Base-by-base conservation (phyloP, 1,140 invertebrate genomes). In the Dinoponera quadriceps region DNA sequence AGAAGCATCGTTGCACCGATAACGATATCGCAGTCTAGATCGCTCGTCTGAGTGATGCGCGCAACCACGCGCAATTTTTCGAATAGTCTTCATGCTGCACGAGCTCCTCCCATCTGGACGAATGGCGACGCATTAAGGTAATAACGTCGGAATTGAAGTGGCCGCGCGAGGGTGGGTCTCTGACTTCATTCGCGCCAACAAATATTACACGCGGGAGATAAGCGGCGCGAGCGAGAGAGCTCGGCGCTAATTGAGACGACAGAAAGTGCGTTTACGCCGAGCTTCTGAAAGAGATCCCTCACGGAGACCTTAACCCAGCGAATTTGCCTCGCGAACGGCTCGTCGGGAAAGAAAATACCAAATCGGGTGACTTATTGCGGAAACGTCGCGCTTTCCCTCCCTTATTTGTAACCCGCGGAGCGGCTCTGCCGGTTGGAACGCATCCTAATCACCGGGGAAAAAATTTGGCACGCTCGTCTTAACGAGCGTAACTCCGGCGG, bases 121-220 rank as follows among this genome's bases (percentile, higher is more conserved):
- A 68, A 66, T 2, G 3, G 49, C 29, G 22, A 20, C 25, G 49
- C 85, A 88, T 87, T 87, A 87, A 55, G n/a, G 57, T 87, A 88
- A 88, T 88, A 85, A 80, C 83, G 49, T 13, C 1, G 44, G 38
- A 88, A 88, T 88, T 88, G 69, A 85, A 88, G 83, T 83, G 83
- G 77, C 49, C 38, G 44, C 44, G 25, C 66, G 59, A 87, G 75
- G 75, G 85, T 78, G 86, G 22, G 86, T 78, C 86, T 57, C 54
- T 20, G 27, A 57, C 77, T 86, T 85, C 69, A 63, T 71, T 84
- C 71, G 66, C 65, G 33, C 63, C n/a, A 48, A 51, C 18, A 71
- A 80, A 44, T 57, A 48, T 73, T 72, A 54, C 69, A 51, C 57
- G 59, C 22, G 18, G 55, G 29, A 38, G 62, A 86, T 68, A 77